These are phyloP conservation scores for Morpho deidamia DNA, from an alignment of 2,888 invertebrate species.

Conservation along the genomic window DNA sequence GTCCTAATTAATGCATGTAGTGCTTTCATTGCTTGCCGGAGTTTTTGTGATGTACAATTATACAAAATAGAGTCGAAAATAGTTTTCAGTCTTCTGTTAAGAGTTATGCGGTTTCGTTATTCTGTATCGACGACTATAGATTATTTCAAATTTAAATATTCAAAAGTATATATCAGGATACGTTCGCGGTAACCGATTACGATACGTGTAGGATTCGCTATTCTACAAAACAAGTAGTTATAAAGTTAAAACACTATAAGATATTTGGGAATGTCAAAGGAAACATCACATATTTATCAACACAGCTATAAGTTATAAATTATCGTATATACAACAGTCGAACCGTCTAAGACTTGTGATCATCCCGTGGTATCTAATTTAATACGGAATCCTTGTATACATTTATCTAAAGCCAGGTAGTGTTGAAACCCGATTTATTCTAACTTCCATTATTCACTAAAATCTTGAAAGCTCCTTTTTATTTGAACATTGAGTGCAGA, in stretches of 20 bases:
- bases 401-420: conserved; percentile 75
- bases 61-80: conserved; percentile 75
- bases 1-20: conserved; percentile 35
- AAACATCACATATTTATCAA: conserved; percentile 26
- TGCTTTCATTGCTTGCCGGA: conserved; percentile 29
- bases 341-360: conserved; percentile 31
- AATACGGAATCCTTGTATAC: conserved; percentile 71
- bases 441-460: conserved; percentile 72
- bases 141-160: conserved; percentile 27
- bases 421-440: conserved; percentile 65
- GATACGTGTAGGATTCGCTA: conserved; percentile 17
- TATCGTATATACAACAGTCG: conserved; percentile 49
- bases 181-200: conserved; percentile 26
- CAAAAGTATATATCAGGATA: conserved; percentile 19
- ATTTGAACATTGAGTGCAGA: conserved; percentile 78
- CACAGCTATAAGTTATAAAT: conserved; percentile 27
- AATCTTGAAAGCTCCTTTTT: conserved; percentile 76
- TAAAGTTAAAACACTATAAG: conserved; percentile 18
- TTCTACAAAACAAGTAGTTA: conserved; percentile 21
- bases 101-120: conserved; percentile 43
- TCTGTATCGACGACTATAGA: conserved; percentile 38
- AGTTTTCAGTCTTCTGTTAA: conserved; percentile 75
- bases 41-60: conserved; percentile 62
- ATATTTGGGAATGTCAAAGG: conserved; percentile 34
- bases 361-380: conserved; percentile 30